Evolutionary conservation across 2,888 invertebrate species (phyloP).

Genomic region (Maniola hyperantus): DNA sequence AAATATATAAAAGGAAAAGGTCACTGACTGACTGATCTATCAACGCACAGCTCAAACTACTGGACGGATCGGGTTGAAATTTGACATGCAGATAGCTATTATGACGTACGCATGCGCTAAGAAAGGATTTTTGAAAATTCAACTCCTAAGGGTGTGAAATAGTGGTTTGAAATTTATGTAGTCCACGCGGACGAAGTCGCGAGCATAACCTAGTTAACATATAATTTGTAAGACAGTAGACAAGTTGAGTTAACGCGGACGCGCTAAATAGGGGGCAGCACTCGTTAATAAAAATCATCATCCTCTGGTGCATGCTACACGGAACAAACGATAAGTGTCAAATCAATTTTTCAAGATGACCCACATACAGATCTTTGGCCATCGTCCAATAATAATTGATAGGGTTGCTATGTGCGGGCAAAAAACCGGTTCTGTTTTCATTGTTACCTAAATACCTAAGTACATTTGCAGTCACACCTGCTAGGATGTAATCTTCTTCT

Average conservation of each 20-base stretch:
- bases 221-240: not conserved
- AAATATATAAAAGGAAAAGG: too few species aligned
- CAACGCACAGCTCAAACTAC: too few species aligned
- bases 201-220: too few species aligned
- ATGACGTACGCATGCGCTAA: too few species aligned
- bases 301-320: constrained; percentile 47
- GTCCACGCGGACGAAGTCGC: too few species aligned
- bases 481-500: not conserved
- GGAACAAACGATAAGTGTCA: constrained; percentile 57
- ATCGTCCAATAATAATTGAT: constrained; percentile 63
- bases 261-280: constrained; percentile 43
- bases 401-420: constrained; percentile 43
- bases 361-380: constrained; percentile 67
- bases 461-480: not conserved
- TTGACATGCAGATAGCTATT: too few species aligned
- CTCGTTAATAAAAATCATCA: constrained; percentile 33
- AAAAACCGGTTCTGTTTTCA: not conserved
- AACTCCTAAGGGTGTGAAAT: too few species aligned
- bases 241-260: constrained; percentile 26
- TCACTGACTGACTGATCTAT: too few species aligned
- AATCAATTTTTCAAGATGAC: constrained; percentile 75
- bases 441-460: too few species aligned
- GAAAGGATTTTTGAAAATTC: too few species aligned
- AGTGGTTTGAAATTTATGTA: too few species aligned
- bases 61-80: too few species aligned